Evolutionary conservation across 1,140 invertebrate species (phyloP), one percentile per base, ranked within the genome.

Genomic region (Drosophila guanche): DNA sequence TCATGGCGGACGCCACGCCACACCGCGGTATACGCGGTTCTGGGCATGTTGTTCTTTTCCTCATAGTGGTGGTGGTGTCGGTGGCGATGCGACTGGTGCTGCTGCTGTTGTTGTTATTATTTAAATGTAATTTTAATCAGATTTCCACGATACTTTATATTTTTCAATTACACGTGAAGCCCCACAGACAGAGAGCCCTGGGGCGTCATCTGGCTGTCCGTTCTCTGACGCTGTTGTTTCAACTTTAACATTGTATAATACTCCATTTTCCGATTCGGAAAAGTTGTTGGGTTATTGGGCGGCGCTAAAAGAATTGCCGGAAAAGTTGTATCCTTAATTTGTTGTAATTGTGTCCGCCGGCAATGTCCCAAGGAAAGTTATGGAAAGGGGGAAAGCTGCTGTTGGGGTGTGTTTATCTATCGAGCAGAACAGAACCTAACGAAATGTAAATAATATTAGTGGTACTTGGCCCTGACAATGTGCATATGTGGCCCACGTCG

Each of bases 51-150:
- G 33, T 37, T 1, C 10, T 37, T 37, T 12, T 37, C 3, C 33
- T 37, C 10, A 0, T 37, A 10, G 37, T 58, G 47, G 43, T 51
- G 51, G 50, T 37, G 59, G 29, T 41, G 29, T 29, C 47, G 42
- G 42, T 51, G 22, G 37, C 47, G 56, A 14, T 53, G 6, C 45
- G 33, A 14, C 14, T 59, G 46, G 14, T 53, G 6, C 45, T 40
- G 20, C 14, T 66, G 63, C 56, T 75, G 51, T 65, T 69, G 54
- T 62, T 76, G 46, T 71, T 78, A 69, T 70, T 78, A 73, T 80
- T 85, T 89, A 61, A 89, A 89, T 89, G 68, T 85, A 85, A 85
- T 89, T 89, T 89, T 85, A 89, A 89, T 89, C 85, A 89, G 85
- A 85, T 89, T 89, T 71, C 67, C 53, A 70, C 62, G 60, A 80